phyloP scores from a whole-genome alignment of 2,888 invertebrate genomes.

The Melikaiella ostensackeni region DNA sequence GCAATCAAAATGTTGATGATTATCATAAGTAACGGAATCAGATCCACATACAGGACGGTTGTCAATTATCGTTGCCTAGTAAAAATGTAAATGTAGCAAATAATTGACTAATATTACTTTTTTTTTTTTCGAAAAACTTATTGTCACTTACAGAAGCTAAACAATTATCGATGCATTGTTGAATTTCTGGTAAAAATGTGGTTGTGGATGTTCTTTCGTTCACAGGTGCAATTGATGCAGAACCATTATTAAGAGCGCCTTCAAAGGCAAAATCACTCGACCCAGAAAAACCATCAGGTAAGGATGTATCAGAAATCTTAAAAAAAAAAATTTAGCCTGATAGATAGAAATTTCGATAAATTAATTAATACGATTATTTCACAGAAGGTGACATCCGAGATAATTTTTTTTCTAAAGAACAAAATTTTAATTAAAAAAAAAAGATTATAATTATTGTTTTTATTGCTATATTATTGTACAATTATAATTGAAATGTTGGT shows the following conservation, averaged over 20 bases:
- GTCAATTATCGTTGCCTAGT: not conserved
- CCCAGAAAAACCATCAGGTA: not conserved
- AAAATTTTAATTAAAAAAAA: no score
- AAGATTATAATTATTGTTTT: no score
- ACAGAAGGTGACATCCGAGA: no score
- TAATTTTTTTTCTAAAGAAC: no score
- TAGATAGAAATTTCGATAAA: no score
- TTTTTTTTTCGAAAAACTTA: no score
- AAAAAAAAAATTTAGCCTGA: not conserved
- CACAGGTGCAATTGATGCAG: not conserved
- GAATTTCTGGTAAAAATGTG: not conserved
- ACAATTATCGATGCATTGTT: not conserved
- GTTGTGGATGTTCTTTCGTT: not conserved
- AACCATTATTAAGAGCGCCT: not conserved
- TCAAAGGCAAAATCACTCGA: not conserved
- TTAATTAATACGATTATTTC: no score
- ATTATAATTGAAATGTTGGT: no score
- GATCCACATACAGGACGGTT: not conserved
- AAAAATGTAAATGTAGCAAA: not conserved
- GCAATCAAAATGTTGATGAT: slow-evolving; percentile 2
- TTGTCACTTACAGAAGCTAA: not conserved
- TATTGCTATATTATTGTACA: no score
- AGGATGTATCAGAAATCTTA: not conserved
- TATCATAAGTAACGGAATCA: not conserved
- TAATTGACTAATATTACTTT: not conserved